A percentile compares a stretch with the other conserved stretches of the same genome.
Conservation (phyloP, 2,888 invertebrate genomes). For the Habrosyne pyritoides region DNA sequence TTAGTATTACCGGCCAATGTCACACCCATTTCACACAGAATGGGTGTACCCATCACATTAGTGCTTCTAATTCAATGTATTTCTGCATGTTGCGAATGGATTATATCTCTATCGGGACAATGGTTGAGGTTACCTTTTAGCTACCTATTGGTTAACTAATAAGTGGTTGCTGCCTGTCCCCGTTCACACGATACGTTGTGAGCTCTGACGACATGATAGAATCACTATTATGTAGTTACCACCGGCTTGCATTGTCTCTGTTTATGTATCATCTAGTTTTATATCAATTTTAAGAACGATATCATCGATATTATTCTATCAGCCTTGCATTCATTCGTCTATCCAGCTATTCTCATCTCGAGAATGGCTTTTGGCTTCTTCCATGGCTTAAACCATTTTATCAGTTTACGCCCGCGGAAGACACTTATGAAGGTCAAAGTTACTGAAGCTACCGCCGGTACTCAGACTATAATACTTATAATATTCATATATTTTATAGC, state of each 20-base stretch:
- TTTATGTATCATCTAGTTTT: background rate
- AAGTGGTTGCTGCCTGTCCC: constrained; percentile 26
- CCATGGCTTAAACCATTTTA: too few relatives aligned
- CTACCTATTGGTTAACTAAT: background rate
- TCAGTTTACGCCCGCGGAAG: too few relatives aligned
- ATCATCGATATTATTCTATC: background rate
- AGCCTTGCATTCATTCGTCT: background rate
- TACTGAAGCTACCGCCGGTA: too few relatives aligned
- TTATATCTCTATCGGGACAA: background rate
- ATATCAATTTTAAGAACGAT: background rate
- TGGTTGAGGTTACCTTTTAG: background rate
- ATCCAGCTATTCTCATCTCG: too few relatives aligned
- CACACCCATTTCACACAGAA: constrained; percentile 7
- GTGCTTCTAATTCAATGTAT: background rate
- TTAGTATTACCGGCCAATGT: constrained; percentile 2
- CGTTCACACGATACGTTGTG: constrained; percentile 41
- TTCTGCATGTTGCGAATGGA: background rate
- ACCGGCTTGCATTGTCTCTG: background rate
- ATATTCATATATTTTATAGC: too few relatives aligned
- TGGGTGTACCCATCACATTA: background rate
- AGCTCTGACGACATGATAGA: constrained; percentile 29
- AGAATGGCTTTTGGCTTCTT: too few relatives aligned
- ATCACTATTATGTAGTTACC: constrained; percentile 11
- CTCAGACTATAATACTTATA: too few relatives aligned
- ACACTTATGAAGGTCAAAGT: too few relatives aligned